phyloP scores from a whole-genome alignment of 2,113 vertebrate genomes.

The Sinocyclocheilus grahami region DNA sequence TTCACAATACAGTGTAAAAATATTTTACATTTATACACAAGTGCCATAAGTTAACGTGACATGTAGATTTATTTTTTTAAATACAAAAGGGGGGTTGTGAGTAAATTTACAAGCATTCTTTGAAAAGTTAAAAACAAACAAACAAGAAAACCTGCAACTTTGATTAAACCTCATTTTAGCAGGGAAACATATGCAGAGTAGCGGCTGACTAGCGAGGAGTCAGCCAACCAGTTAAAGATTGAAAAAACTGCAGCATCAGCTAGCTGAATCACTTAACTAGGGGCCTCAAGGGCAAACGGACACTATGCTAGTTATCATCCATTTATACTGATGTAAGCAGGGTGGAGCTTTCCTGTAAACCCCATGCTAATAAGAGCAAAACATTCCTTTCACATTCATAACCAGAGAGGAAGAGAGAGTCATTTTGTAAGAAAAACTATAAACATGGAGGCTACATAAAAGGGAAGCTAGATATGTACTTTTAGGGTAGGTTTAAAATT shows the following conservation, averaged over 20 bases:
- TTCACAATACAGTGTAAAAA: conserved; percentile 71
- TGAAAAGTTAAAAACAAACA: not conserved
- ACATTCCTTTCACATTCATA: conserved; percentile 6
- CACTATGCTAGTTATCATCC: conserved; percentile 18
- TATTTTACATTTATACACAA: conserved; percentile 81
- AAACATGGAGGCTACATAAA: not conserved
- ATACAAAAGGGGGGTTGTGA: conserved; percentile 35
- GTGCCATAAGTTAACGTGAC: conserved; percentile 70
- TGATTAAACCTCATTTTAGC: not conserved
- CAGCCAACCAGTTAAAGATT: conserved; percentile 9
- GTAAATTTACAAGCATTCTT: not conserved
- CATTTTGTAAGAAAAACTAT: not conserved
- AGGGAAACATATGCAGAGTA: not conserved
- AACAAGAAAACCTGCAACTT: not conserved
- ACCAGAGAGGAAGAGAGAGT: not conserved
- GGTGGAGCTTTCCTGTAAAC: conserved; percentile 22
- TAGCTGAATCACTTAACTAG: conserved; percentile 31
- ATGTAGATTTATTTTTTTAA: conserved; percentile 57
- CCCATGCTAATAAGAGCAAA: not conserved
- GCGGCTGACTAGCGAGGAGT: not conserved
- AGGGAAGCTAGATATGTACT: not conserved
- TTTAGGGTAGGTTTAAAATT: not conserved
- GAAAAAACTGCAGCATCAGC: not conserved
- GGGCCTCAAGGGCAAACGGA: conserved; percentile 21
- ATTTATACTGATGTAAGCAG: conserved; percentile 33